A percentile compares a stretch with the other conserved stretches of the same genome.
phyloP scores from a whole-genome alignment of 2,888 invertebrate species.

The Scaptomyza tumidula region DNA sequence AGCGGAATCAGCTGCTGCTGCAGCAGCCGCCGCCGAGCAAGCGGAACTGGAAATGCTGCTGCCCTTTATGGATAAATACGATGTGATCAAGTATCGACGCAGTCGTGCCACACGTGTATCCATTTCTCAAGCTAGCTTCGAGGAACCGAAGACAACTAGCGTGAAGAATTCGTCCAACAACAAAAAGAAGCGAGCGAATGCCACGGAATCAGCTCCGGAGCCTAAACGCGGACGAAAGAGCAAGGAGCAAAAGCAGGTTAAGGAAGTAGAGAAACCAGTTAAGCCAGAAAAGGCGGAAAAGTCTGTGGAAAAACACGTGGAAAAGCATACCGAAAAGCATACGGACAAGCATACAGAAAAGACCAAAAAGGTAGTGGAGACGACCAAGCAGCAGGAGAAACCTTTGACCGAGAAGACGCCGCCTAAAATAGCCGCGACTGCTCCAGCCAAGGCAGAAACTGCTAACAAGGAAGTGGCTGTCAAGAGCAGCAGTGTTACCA shows the following conservation, averaged over 20 bases:
- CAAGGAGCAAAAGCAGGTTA: conserved; percentile 66
- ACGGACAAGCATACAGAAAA: conserved; percentile 31
- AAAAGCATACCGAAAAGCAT: conserved; percentile 40
- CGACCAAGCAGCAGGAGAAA: conserved; percentile 37
- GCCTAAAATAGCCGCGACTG: conserved; percentile 4
- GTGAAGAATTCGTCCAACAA: conserved; percentile 44
- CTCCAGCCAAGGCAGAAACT: conserved; percentile 19
- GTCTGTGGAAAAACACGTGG: background rate
- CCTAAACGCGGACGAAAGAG: conserved; percentile 60
- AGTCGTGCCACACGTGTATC: conserved; percentile 85
- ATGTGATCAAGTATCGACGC: conserved; percentile 87
- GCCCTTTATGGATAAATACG: conserved; percentile 86
- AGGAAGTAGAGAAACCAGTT: conserved; percentile 54
- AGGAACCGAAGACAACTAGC: conserved; percentile 57
- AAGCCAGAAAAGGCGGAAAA: conserved; percentile 43
- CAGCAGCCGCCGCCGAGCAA: conserved; percentile 77
- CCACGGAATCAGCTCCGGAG: conserved; percentile 42
- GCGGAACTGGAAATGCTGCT: conserved; percentile 82
- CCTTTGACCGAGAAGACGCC: conserved; percentile 14
- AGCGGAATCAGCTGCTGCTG: conserved; percentile 68
- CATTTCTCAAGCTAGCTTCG: conserved; percentile 48
- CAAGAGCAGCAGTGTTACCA: background rate
- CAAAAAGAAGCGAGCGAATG: conserved; percentile 57
- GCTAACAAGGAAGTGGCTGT: conserved; percentile 25
- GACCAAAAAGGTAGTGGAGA: conserved; percentile 38